These are phyloP conservation scores for Latrodectus geometricus DNA, from an alignment of 1,140 invertebrate genomes.

Conservation along the genomic window DNA sequence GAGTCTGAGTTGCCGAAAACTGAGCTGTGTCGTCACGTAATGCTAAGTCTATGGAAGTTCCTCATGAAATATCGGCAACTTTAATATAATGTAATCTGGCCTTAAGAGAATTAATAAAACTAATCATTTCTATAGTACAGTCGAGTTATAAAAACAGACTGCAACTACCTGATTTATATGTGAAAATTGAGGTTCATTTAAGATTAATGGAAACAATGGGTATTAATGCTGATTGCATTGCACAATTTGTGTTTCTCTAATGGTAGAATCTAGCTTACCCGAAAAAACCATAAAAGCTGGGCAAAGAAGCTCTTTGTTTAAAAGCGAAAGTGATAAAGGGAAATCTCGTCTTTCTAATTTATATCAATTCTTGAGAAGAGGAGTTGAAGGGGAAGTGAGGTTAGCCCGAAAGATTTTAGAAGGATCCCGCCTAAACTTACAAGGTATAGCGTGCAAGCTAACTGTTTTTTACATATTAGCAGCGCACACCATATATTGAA, in stretches of 20 bases:
- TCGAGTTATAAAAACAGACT: not conserved
- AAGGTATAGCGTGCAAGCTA: too few species aligned
- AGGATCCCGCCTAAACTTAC: not conserved
- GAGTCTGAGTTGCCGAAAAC: too few species aligned
- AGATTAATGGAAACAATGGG: constrained; percentile 8
- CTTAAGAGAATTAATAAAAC: constrained; percentile 10
- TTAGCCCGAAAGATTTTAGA: too few species aligned
- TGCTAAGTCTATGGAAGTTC: too few species aligned
- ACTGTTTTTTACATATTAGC: too few species aligned
- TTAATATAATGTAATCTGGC: too few species aligned
- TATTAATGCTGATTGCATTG: not conserved
- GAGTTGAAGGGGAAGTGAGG: too few species aligned
- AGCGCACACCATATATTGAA: too few species aligned
- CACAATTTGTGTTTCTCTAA: not conserved
- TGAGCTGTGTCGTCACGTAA: too few species aligned
- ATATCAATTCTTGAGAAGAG: too few species aligned
- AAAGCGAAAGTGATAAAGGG: not conserved
- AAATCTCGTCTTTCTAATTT: too few species aligned
- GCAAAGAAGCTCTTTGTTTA: not conserved
- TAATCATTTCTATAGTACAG: constrained; percentile 5
- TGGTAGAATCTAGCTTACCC: not conserved
- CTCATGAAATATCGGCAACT: too few species aligned
- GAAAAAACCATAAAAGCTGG: not conserved
- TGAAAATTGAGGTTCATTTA: constrained; percentile 12
- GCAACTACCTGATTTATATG: not conserved